Conservation (phyloP, 2,797 vertebrate genomes). For the Phoebastria nigripes region DNA sequence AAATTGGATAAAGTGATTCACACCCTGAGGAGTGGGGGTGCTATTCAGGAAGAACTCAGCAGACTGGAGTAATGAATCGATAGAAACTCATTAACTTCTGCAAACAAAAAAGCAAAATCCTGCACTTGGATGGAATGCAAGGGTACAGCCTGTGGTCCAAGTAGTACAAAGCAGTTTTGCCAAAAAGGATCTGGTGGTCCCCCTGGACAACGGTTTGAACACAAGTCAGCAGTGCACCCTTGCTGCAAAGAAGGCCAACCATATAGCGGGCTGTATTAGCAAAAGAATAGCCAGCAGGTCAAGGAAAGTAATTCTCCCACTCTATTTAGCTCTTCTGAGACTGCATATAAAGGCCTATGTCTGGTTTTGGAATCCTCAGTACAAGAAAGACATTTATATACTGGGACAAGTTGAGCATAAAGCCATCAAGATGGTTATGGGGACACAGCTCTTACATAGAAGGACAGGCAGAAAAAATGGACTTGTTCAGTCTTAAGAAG, state of each 20-base stretch:
- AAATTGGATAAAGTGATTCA: not conserved
- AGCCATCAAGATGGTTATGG: not conserved
- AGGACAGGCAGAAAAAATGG: not conserved
- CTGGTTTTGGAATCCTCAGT: not conserved
- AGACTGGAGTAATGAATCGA: not conserved
- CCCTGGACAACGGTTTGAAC: not conserved
- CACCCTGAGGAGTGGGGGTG: not conserved
- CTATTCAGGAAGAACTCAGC: not conserved
- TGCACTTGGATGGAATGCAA: not conserved
- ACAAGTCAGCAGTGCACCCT: not conserved
- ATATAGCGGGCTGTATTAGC: not conserved
- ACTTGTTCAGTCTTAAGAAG: not conserved
- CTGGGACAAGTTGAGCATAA: not conserved
- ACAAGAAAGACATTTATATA: not conserved
- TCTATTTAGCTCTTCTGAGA: not conserved
- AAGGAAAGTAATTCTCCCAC: not conserved
- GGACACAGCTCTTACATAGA: not conserved
- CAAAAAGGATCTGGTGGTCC: not conserved
- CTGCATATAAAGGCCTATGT: not conserved
- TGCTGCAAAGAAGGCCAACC: not conserved
- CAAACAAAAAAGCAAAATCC: not conserved
- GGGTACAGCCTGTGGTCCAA: not conserved
- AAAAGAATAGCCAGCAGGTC: not conserved
- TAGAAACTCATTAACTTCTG: not conserved
- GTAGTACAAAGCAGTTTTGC: not conserved